These are phyloP conservation scores for Brachyopa scutellaris DNA, from an alignment of 2,888 invertebrate genomes.

Conservation along the genomic window DNA sequence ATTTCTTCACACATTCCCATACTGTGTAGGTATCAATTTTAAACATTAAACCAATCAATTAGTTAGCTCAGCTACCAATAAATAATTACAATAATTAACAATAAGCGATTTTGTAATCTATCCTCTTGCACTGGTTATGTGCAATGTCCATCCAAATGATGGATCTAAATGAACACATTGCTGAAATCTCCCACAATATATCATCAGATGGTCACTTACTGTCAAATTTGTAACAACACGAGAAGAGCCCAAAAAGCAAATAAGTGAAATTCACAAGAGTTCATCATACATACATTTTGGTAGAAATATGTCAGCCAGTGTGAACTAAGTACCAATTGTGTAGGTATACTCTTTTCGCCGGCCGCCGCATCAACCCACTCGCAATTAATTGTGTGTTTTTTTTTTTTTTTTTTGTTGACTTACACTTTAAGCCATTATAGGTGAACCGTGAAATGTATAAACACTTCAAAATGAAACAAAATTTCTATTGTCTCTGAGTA, in stretches of 20 bases:
- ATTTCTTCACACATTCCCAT: neutral
- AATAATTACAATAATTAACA: neutral
- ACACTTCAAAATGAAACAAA: neutral
- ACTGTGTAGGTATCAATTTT: too few species aligned
- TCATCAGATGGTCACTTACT: neutral
- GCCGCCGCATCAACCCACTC: neutral
- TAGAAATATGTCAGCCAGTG: constrained; percentile 42
- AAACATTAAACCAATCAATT: neutral
- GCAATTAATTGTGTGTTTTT: neutral
- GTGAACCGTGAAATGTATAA: constrained; percentile 24
- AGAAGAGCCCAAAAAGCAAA: constrained; percentile 10
- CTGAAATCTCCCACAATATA: constrained; percentile 22
- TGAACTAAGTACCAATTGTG: constrained; percentile 39
- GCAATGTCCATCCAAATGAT: too few species aligned
- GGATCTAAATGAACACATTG: neutral
- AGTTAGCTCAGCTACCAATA: neutral
- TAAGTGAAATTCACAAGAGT: constrained; percentile 34
- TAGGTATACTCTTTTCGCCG: neutral
- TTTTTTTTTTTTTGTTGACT: neutral
- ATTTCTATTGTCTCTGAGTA: constrained; percentile 20
- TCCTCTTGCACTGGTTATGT: neutral
- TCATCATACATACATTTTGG: constrained; percentile 16
- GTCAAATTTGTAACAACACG: too few species aligned
- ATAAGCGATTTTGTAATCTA: neutral
- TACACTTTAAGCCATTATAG: constrained; percentile 2